Base-by-base conservation (phyloP, 2,888 invertebrate species). In the Tineola bisselliella region DNA sequence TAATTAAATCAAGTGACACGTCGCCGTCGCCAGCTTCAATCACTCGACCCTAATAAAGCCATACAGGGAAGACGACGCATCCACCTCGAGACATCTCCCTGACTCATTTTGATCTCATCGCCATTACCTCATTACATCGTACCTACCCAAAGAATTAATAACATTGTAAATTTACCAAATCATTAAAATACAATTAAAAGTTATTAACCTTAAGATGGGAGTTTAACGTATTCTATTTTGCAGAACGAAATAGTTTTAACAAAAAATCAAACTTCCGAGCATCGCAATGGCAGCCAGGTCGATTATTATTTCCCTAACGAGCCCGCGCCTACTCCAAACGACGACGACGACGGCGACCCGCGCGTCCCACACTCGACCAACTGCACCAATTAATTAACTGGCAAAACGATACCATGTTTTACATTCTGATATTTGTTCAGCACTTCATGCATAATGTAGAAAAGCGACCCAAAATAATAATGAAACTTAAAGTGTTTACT, bases 1-100 rank as follows among this genome's bases (percentile, higher is more conserved):
- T 87, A 87, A 87, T 87, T 87, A 86, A 87, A 87, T 86, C 84
- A 84, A 86, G 86, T 81, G 84, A 86, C 83, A 77, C 75, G 84
- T 82, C 80, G 77, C 71, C 31, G 44, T 61, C 77, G 75, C 80
- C 76, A 78, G 80, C 83, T 80, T 84, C 84, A 86, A 86, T 86
- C 84, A 84, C 83, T 79, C 79, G 78, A 81, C 84, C 84, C 79
- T 79, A 84, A 84, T 84, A 84, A 84, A 84, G 76, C 74, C 54
- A 54, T 54, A 54, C 25, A 54, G 48, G 48, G 48, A 48, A 48
- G 48, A 48, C 48, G 48, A 48, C 15, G 48, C 1, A 48, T 48
- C 48, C 48, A 33, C 13, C 33, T 33, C 18, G 17, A 30, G 18
- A 56, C 18, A 19, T n/a, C 52, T 19, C 12, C 56, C 31, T n/a